Evolutionary conservation across 2,113 vertebrate species (phyloP).

Genomic region (Cyprinodon variegatus): DNA sequence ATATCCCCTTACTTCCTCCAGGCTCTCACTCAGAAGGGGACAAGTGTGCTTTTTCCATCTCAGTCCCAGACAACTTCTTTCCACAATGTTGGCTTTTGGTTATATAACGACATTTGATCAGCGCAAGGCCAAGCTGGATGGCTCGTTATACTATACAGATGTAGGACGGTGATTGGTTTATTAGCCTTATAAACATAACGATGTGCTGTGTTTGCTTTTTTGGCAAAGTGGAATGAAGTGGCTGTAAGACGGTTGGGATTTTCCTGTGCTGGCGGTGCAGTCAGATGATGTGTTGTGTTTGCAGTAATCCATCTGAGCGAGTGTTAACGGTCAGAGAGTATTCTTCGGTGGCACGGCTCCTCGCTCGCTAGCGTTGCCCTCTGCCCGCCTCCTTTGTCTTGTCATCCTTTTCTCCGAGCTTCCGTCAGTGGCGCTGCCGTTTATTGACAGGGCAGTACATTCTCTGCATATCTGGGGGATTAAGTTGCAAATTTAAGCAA

Average conservation of each 20-base stretch:
- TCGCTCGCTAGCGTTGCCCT: conserved; percentile 20
- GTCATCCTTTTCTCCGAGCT: conserved; percentile 51
- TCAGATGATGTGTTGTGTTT: conserved; percentile 51
- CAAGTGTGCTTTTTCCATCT: conserved; percentile 76
- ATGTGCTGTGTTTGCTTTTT: conserved; percentile 51
- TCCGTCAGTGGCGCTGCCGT: conserved; percentile 51
- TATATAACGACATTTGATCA: conserved; percentile 75
- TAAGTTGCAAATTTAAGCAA: conserved; percentile 80
- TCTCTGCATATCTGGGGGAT: conserved; percentile 74
- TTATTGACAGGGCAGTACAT: conserved; percentile 74
- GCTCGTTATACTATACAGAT: conserved; percentile 68
- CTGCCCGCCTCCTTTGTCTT: conserved; percentile 55
- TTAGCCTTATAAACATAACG: conserved; percentile 67
- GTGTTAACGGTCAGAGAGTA: conserved; percentile 46
- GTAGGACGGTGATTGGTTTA: conserved; percentile 67
- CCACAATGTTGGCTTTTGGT: conserved; percentile 67
- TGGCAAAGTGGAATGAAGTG: conserved; percentile 28
- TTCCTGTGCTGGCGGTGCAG: conserved; percentile 22
- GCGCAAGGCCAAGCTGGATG: conserved; percentile 44
- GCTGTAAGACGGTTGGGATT: conserved; percentile 13
- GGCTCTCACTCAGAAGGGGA: conserved; percentile 67
- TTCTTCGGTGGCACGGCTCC: conserved; percentile 40
- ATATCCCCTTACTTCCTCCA: conserved; percentile 70
- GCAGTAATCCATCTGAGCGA: conserved; percentile 41
- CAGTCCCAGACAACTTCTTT: conserved; percentile 63